phyloP scores from a whole-genome alignment of 53 echinoderm and acorn worm species.

The Zoroaster sp. region DNA sequence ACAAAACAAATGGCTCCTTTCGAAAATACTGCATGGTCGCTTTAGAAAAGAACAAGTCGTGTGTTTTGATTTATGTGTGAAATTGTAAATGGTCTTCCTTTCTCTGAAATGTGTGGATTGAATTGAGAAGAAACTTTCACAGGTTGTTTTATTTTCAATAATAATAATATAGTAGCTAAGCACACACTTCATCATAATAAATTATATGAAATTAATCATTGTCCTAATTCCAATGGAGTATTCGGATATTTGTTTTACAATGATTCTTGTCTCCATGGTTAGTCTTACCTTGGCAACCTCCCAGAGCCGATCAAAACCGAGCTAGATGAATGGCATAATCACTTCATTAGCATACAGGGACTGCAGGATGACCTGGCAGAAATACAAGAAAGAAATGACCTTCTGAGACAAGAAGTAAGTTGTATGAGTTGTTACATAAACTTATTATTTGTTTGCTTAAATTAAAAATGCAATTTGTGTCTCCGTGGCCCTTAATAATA shows the following conservation, averaged over 20 bases:
- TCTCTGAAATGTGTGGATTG: too few species aligned
- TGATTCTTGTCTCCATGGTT: background rate
- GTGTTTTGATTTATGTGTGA: too few species aligned
- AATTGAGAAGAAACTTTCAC: too few species aligned
- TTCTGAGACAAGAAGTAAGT: slow-evolving; percentile 83
- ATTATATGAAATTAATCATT: too few species aligned
- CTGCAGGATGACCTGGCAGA: slow-evolving; percentile 75
- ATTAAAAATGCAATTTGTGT: background rate
- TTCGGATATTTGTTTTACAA: background rate
- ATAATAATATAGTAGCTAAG: too few species aligned
- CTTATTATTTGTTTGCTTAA: background rate
- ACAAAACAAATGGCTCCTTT: too few species aligned
- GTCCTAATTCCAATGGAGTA: too few species aligned
- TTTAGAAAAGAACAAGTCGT: too few species aligned
- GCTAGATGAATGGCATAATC: slow-evolving; percentile 89
- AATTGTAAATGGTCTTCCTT: too few species aligned
- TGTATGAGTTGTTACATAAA: background rate
- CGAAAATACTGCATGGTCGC: too few species aligned
- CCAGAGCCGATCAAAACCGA: slow-evolving; percentile 79
- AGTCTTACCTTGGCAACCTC: slow-evolving; percentile 75
- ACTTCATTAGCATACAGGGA: slow-evolving; percentile 86
- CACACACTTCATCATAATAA: too few species aligned
- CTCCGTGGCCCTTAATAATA: background rate
- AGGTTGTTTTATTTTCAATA: too few species aligned
- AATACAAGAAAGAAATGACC: slow-evolving; percentile 77